These are phyloP conservation scores for Tringa solitaria DNA, from an alignment of 2,113 vertebrate genomes.

Conservation along the genomic window DNA sequence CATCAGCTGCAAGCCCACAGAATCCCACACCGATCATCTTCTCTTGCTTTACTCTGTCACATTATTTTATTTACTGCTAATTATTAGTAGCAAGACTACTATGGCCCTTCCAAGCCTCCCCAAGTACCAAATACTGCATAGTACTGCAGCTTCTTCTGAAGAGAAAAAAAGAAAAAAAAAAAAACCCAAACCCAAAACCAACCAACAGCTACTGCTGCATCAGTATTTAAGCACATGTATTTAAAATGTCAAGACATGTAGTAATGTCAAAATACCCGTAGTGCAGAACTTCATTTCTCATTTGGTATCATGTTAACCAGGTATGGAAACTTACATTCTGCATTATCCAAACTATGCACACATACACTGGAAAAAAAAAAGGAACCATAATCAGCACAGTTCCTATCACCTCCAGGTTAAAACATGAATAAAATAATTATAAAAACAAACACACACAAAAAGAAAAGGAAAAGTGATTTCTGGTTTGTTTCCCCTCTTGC, in stretches of 20 bases:
- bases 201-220: background rate
- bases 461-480: background rate
- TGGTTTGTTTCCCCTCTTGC: background rate
- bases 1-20: background rate
- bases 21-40: background rate
- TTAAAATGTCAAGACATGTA: background rate
- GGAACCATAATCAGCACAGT: background rate
- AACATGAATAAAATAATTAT: background rate
- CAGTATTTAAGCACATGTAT: background rate
- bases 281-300: background rate
- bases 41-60: background rate
- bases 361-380: background rate
- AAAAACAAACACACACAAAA: no score
- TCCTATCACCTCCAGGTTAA: background rate
- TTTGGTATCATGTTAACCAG: background rate
- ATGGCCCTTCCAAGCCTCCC: background rate
- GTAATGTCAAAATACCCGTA: background rate
- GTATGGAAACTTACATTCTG: background rate
- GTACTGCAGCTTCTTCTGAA: background rate
- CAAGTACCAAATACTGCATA: background rate
- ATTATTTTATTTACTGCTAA: background rate
- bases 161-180: background rate
- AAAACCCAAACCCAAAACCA: background rate
- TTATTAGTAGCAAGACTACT: background rate
- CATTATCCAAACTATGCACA: background rate